A percentile compares a stretch with the other conserved stretches of the same genome.
Conservation (phyloP, 2,797 vertebrate genomes). For the Coregonus sp. region DNA sequence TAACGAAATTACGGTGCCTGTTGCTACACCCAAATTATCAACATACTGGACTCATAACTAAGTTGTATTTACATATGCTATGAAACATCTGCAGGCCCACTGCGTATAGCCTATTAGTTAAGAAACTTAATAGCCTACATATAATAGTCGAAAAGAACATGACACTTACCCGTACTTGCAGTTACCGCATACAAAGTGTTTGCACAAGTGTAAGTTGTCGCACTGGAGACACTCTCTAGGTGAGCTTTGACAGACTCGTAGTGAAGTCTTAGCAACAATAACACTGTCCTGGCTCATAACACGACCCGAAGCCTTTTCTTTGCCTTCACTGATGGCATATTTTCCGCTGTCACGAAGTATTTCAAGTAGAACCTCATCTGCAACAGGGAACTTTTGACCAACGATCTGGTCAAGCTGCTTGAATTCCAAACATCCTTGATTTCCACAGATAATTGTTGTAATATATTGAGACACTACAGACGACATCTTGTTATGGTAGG, state of each 20-base stretch:
- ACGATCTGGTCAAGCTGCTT: constrained; percentile 45
- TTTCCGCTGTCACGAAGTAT: constrained; percentile 57
- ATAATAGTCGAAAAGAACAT: no score
- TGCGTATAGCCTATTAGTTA: no score
- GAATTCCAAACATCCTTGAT: constrained; percentile 64
- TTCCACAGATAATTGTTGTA: constrained; percentile 56
- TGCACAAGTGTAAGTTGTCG: constrained; percentile 83
- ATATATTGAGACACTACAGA: constrained; percentile 36
- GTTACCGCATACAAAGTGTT: constrained; percentile 77
- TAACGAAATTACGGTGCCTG: no score
- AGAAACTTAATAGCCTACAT: no score
- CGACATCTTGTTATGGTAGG: constrained; percentile 49
- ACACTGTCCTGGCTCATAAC: constrained; percentile 47
- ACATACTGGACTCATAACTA: no score
- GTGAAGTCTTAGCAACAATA: constrained; percentile 66
- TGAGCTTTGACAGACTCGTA: constrained; percentile 78
- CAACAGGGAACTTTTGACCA: constrained; percentile 27
- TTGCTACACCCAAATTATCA: no score
- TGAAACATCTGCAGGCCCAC: no score
- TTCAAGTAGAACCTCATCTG: constrained; percentile 19
- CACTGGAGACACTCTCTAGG: constrained; percentile 64
- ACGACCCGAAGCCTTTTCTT: neutral
- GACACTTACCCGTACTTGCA: constrained; percentile 75
- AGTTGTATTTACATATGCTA: no score
- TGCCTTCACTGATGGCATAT: constrained; percentile 49